Conservation (phyloP, 2,797 vertebrate species). For the Champsocephalus gunnari region DNA sequence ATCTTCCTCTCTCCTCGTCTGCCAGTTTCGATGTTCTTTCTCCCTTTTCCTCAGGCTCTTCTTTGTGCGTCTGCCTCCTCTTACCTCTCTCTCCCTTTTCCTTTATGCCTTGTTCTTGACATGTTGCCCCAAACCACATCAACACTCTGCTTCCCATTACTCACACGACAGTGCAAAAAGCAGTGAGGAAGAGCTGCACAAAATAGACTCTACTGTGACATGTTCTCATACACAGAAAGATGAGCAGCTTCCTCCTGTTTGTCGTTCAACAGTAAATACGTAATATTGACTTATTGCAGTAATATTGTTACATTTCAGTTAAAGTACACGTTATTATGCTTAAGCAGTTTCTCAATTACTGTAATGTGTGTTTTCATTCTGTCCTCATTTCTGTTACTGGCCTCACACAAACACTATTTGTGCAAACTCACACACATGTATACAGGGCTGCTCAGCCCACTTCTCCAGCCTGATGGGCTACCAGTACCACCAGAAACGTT, state of each 20-base stretch:
- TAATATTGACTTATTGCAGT: slow-evolving; percentile 17
- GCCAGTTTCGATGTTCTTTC: slow-evolving; percentile 54
- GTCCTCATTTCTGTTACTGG: slow-evolving; percentile 61
- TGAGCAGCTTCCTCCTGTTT: slow-evolving; percentile 40
- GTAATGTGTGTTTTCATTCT: slow-evolving; percentile 65
- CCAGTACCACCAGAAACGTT: slow-evolving; percentile 97
- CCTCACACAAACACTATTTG: slow-evolving; percentile 57
- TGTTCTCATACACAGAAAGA: slow-evolving; percentile 53
- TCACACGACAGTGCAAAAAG: slow-evolving; percentile 61
- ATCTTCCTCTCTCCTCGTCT: slow-evolving; percentile 48
- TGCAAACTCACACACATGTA: slow-evolving; percentile 12
- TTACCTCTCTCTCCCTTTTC: slow-evolving; percentile 44
- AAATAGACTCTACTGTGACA: slow-evolving; percentile 53
- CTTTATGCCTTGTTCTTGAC: slow-evolving; percentile 67
- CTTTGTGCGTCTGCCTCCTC: slow-evolving; percentile 56
- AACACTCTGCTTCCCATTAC: slow-evolving; percentile 75
- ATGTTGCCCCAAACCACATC: slow-evolving; percentile 73
- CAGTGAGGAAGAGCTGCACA: slow-evolving; percentile 48
- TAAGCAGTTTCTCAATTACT: slow-evolving; percentile 55
- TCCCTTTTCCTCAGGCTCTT: slow-evolving; percentile 45
- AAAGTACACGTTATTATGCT: slow-evolving; percentile 43
- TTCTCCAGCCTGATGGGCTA: slow-evolving; percentile 98
- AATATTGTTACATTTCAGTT: slow-evolving; percentile 31
- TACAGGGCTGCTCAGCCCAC: slow-evolving; percentile 91
- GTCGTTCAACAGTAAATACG: slow-evolving; percentile 33